Evolutionary conservation across 2,888 invertebrate genomes (phyloP), one percentile per base, ranked within the genome.

Genomic region (Atethmia centrago): DNA sequence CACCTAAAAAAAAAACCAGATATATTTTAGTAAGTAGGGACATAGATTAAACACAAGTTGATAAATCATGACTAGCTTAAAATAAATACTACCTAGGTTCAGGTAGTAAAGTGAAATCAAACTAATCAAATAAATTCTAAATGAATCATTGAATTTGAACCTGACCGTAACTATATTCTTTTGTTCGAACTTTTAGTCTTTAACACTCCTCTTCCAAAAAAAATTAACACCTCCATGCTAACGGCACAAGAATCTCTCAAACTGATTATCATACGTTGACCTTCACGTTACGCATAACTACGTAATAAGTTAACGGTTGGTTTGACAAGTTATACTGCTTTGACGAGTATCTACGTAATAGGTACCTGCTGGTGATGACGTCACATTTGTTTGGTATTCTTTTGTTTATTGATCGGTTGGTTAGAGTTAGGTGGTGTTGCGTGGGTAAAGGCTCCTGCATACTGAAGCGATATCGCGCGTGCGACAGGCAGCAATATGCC

Each of bases 271-370:
- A 73, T 72, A 63, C 47, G 56, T 40, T 65, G 77, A 82, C 82
- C 81, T 79, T 68, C 47, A 61, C 21, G 10, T 82, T 74, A 71
- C 67, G 67, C 47, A 21, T 49, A 61, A 51, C 42, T 10, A 53
- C 53, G 69, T 74, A 71, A 79, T 49, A 78, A n/a, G 63, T 59
- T 82, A 68, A 79, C 73, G 28, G 65, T 77, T 61, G 31, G 3
- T 21, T 64, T 61, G 63, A 68, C 79, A 53, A 25, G 74, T 74
- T 82, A 51, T 31, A 71, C 67, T 16, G 47, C 67, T 73, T 61
- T 47, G 59, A 58, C 69, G 8, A 55, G 51, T 49, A 0, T 3
- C n/a, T 16, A 36, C 12, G 58, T 64, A 40, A 64, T 14, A 64
- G 2, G 19, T 31, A 66, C 21, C 21, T 9, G 19, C 40, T 14